These are phyloP conservation scores for Aphodius sticticus DNA, from an alignment of 2,888 invertebrate species.

Conservation along the genomic window DNA sequence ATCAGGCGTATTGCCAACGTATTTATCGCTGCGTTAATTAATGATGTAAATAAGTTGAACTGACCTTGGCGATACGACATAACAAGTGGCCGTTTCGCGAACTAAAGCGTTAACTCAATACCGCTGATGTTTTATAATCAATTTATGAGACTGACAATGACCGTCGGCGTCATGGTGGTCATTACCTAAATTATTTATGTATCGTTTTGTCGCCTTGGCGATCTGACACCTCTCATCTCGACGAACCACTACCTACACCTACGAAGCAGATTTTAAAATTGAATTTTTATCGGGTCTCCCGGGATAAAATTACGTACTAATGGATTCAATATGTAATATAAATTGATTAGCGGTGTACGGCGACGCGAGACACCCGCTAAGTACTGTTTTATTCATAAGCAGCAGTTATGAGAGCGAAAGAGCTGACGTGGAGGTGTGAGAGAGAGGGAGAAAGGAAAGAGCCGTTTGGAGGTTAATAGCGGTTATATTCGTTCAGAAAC, in stretches of 20 bases:
- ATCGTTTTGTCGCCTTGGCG: background rate
- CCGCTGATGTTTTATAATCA: background rate
- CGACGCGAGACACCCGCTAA: background rate
- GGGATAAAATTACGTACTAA: background rate
- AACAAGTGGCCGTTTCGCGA: background rate
- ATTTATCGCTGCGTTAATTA: slow-evolving; percentile 4
- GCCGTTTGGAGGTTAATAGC: background rate
- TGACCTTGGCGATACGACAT: background rate
- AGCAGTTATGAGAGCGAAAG: background rate
- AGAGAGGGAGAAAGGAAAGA: background rate
- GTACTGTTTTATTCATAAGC: background rate
- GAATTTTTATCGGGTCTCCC: background rate
- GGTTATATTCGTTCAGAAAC: background rate
- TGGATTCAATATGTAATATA: slow-evolving; percentile 4
- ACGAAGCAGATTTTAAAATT: background rate
- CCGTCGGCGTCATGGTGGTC: background rate
- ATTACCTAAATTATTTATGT: background rate
- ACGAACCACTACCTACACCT: background rate
- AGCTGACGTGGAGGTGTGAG: background rate
- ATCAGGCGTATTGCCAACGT: background rate
- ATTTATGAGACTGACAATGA: background rate
- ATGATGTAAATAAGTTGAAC: background rate
- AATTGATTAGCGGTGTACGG: background rate
- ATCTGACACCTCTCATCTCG: background rate
- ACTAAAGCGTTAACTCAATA: background rate